phyloP scores from a whole-genome alignment of 2,888 invertebrate species.

The Synanthedon vespiformis region DNA sequence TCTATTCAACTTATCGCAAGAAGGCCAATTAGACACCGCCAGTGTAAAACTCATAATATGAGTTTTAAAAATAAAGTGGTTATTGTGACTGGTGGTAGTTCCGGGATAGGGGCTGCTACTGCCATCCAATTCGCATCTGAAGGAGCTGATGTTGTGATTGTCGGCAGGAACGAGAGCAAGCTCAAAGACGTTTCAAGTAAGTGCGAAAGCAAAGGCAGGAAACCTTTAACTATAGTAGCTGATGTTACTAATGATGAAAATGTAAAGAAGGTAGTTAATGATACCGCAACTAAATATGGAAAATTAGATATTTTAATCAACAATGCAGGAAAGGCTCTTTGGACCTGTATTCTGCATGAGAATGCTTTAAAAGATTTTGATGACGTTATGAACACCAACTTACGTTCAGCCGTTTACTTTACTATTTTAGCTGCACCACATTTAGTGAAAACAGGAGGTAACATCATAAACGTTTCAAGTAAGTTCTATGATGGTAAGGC shows the following conservation, averaged over 20 bases:
- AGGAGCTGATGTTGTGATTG: slow-evolving; percentile 30
- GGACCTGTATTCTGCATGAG: slow-evolving; percentile 8
- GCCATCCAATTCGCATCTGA: slow-evolving; percentile 26
- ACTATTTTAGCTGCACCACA: slow-evolving; percentile 21
- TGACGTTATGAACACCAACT: slow-evolving; percentile 21
- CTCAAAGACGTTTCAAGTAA: slow-evolving; percentile 21
- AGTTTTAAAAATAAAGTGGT: slow-evolving; percentile 36
- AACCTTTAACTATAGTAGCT: slow-evolving; percentile 16
- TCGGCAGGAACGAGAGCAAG: slow-evolving; percentile 36
- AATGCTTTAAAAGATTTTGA: slow-evolving; percentile 19
- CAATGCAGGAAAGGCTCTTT: slow-evolving; percentile 19
- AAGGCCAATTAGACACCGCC: too few relatives aligned
- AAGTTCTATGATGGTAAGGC: not conserved
- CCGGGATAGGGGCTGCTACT: slow-evolving; percentile 33
- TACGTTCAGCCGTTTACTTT: slow-evolving; percentile 19
- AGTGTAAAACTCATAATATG: slow-evolving; percentile 13
- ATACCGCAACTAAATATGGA: slow-evolving; percentile 21
- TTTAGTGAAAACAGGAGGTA: slow-evolving; percentile 24
- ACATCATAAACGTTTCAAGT: slow-evolving; percentile 30
- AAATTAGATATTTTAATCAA: slow-evolving; percentile 26
- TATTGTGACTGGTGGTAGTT: slow-evolving; percentile 41
- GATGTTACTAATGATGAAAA: slow-evolving; percentile 23
- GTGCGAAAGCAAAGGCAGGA: slow-evolving; percentile 19
- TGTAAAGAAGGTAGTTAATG: slow-evolving; percentile 12
- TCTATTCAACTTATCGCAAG: too few relatives aligned